Conservation (phyloP, 2,797 vertebrate species). For the Melanotaenia boesemani region DNA sequence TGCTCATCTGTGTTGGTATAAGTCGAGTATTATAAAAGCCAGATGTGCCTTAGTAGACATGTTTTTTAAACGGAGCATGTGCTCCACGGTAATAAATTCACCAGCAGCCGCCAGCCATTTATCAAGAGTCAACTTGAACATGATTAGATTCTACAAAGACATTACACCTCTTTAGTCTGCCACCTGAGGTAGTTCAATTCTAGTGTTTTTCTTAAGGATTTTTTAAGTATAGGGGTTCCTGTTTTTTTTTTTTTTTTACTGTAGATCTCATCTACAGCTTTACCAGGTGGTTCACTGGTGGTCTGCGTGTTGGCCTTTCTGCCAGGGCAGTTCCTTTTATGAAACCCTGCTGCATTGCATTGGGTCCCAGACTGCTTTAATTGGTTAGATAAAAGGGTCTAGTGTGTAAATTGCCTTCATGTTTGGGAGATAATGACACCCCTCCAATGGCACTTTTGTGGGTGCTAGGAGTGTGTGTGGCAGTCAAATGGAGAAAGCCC, state of each 20-base stretch:
- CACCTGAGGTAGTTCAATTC: not conserved
- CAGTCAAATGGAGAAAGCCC: slow-evolving; percentile 56
- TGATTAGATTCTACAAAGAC: slow-evolving; percentile 20
- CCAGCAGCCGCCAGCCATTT: slow-evolving; percentile 12
- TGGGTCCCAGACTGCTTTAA: slow-evolving; percentile 54
- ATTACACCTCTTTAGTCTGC: not conserved
- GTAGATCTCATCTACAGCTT: not conserved
- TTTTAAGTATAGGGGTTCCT: not conserved
- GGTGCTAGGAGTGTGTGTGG: slow-evolving; percentile 56
- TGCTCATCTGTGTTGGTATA: slow-evolving; percentile 45
- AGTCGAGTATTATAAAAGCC: slow-evolving; percentile 44
- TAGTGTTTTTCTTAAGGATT: not conserved
- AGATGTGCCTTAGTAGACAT: slow-evolving; percentile 42
- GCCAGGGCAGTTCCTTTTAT: slow-evolving; percentile 46
- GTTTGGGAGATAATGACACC: slow-evolving; percentile 72
- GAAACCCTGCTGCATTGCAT: slow-evolving; percentile 21
- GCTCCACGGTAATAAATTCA: slow-evolving; percentile 14
- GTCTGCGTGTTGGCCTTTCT: slow-evolving; percentile 41
- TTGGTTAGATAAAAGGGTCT: slow-evolving; percentile 62
- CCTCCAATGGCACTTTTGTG: slow-evolving; percentile 63
- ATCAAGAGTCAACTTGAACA: slow-evolving; percentile 13
- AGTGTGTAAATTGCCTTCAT: slow-evolving; percentile 65
- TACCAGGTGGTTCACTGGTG: slow-evolving; percentile 37
- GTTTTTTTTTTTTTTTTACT: not conserved
- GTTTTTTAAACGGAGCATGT: slow-evolving; percentile 26